Percentiles rank a stretch among this genome's conserved stretches.
Conservation (phyloP, 2,113 vertebrate species). For the Amia ocellicauda region DNA sequence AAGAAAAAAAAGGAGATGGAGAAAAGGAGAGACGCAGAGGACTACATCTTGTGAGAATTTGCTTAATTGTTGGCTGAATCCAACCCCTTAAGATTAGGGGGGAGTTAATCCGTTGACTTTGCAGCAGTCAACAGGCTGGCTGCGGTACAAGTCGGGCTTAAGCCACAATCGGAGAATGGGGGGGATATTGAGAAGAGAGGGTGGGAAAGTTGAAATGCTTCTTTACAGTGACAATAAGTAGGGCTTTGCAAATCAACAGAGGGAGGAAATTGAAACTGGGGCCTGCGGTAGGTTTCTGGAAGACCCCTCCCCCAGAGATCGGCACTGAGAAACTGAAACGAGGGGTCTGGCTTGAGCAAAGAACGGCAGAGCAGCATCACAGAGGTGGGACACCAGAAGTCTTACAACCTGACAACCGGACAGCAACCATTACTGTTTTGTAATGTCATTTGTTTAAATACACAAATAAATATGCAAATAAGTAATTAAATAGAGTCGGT, state of each 20-base stretch:
- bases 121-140: conserved; percentile 61
- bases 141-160: conserved; percentile 55
- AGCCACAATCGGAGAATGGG: conserved; percentile 55
- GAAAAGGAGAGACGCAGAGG: conserved; percentile 21
- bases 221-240: conserved; percentile 48
- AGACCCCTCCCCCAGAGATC: too few relatives aligned
- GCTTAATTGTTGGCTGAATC: conserved; percentile 59
- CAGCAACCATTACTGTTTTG: too few relatives aligned
- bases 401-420: too few relatives aligned
- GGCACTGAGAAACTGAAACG: background rate
- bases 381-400: too few relatives aligned
- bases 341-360: background rate
- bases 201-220: conserved; percentile 61
- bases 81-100: conserved; percentile 57
- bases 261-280: conserved; percentile 42
- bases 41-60: conserved; percentile 59
- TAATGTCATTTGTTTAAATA: too few relatives aligned
- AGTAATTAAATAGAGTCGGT: too few relatives aligned
- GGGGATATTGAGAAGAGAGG: conserved; percentile 50
- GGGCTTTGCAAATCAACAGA: conserved; percentile 37
- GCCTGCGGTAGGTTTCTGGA: conserved; percentile 38
- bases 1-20: conserved; percentile 26
- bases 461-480: too few relatives aligned
- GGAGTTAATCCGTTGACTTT: conserved; percentile 68
- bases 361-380: background rate